Evolutionary conservation across 2,113 vertebrate genomes (phyloP), one percentile per base, ranked within the genome.

Genomic region (Alouatta palliata): DNA sequence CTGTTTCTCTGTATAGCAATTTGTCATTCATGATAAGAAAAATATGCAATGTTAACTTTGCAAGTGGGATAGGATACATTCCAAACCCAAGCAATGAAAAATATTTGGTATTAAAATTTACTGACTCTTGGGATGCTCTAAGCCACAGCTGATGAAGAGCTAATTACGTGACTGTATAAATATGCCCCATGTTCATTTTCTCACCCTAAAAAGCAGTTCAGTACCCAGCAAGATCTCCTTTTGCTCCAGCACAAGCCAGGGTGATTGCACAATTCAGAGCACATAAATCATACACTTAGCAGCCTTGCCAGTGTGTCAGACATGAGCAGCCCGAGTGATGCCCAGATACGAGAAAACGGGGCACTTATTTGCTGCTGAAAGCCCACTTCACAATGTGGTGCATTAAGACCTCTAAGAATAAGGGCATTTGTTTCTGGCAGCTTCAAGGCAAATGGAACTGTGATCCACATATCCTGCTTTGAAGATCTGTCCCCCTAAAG

Each of bases 51-150:
- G 81, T 77, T 80, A 8, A 27, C n/a, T 56, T 91, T 80, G 21
- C 77, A 25, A 47, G 14, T 66, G 43, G 32, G 9, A 82, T 54
- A 19, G 52, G 71, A 47, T 61, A 43, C 40, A 58, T 92, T 85
- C 83, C 56, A 77, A 90, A 96, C 32, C 37, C 83, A 90, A 92
- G 43, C 52, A 93, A 79, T 30, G 89, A 68, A 79, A 94, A 91
- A 45, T 54, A 91, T 84, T 91, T 47, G 17, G 27, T 88, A 40
- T 79, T 82, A 79, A 91, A 91, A 76, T 79, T 71, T 47, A 79
- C 90, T 52, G 52, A 27, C 56, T 61, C 40, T 10, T n/a, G 27
- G 52, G 19, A 90, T 82, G n/a, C 47, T 95, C 79, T 71, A 68
- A 87, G 75, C 54, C 88, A 86, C 79, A 70, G 58, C 79, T 93